Evolutionary conservation across 2,797 vertebrate species (phyloP).

Genomic region (Rhinatrema bivittatum): DNA sequence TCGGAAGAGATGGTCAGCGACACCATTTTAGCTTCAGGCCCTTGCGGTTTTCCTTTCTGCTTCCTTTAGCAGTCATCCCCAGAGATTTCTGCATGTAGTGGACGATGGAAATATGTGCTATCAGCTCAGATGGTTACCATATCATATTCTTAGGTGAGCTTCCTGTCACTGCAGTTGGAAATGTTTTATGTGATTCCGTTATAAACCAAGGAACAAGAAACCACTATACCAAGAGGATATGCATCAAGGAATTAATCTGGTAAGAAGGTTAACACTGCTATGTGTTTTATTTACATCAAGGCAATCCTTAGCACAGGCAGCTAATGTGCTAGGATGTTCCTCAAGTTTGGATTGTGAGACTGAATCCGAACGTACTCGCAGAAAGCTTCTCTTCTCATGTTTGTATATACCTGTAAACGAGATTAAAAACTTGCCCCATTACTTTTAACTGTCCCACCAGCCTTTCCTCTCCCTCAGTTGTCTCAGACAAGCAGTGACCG

Average conservation of each 20-base stretch:
- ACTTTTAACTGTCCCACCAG: no score
- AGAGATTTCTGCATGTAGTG: no score
- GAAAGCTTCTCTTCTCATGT: conserved; percentile 47
- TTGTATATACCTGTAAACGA: conserved; percentile 55
- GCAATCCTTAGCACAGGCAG: conserved; percentile 25
- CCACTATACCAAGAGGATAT: conserved; percentile 52
- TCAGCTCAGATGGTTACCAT: no score
- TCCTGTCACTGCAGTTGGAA: no score
- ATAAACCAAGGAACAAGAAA: conserved; percentile 34
- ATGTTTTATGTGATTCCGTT: no score
- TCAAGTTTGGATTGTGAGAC: conserved; percentile 27
- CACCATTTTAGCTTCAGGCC: no score
- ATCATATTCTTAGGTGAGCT: no score
- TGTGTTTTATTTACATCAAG: conserved; percentile 7
- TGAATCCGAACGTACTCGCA: conserved; percentile 36
- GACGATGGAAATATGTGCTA: no score
- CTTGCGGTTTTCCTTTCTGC: no score
- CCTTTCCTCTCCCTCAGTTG: no score
- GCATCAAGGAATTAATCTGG: conserved; percentile 50
- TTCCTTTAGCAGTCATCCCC: no score
- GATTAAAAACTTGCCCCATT: conserved; percentile 52
- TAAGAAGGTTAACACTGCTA: conserved; percentile 63
- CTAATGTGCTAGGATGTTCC: conserved; percentile 29
- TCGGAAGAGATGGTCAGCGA: no score
- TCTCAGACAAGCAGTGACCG: conserved; percentile 33